These are phyloP conservation scores for Xiphias gladius DNA, from an alignment of 2,113 vertebrate species.

Conservation along the genomic window DNA sequence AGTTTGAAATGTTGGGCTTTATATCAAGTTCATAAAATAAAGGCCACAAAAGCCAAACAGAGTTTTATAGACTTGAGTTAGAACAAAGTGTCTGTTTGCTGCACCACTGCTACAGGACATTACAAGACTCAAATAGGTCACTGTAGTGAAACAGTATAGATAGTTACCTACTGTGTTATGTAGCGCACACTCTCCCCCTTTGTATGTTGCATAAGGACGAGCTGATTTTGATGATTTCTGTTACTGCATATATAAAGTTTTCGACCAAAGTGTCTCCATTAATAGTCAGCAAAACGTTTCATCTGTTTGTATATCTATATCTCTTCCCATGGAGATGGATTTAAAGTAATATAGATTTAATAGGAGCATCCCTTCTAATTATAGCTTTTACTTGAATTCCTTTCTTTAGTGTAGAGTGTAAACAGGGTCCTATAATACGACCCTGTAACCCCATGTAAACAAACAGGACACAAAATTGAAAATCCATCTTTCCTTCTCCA, in stretches of 20 bases:
- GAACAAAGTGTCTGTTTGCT: not conserved
- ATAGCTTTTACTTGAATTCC: not conserved
- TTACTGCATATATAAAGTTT: too few species aligned
- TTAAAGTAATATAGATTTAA: not conserved
- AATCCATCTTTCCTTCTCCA: constrained; percentile 13
- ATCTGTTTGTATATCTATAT: too few species aligned
- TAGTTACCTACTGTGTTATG: not conserved
- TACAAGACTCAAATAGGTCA: too few species aligned
- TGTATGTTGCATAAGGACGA: too few species aligned
- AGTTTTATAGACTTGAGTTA: not conserved
- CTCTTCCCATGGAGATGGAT: not conserved
- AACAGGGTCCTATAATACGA: not conserved
- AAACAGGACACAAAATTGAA: not conserved
- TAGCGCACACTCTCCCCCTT: too few species aligned
- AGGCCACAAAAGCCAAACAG: not conserved
- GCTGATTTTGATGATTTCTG: too few species aligned
- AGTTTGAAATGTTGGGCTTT: not conserved
- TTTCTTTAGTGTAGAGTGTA: not conserved
- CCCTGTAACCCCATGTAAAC: constrained; percentile 25
- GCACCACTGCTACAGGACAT: not conserved
- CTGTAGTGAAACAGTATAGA: not conserved
- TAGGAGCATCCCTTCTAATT: not conserved
- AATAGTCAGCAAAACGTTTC: too few species aligned
- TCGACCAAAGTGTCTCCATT: too few species aligned
- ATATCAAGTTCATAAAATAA: not conserved